Evolutionary conservation across 2,113 vertebrate genomes (phyloP), one percentile per base, ranked within the genome.

Genomic region (Synchiropus splendidus): DNA sequence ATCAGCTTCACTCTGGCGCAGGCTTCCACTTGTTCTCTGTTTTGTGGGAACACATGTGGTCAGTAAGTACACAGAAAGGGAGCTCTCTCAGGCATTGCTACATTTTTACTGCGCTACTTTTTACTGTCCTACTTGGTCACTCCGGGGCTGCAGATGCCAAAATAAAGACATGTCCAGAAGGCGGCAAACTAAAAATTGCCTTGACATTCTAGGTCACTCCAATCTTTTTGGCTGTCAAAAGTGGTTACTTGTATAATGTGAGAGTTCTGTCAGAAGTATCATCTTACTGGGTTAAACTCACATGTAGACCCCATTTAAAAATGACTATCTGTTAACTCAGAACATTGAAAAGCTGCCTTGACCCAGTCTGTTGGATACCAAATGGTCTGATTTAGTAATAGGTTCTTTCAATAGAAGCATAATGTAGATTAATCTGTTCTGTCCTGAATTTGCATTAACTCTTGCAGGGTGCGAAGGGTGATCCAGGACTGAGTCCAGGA

Each of bases 401-500:
- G n/a, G n/a, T n/a, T n/a, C n/a, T n/a, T n/a, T n/a, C n/a, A n/a
- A n/a, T n/a, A n/a, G n/a, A n/a, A n/a, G n/a, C n/a, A n/a, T n/a
- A n/a, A n/a, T n/a, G n/a, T n/a, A n/a, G n/a, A n/a, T n/a, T n/a
- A n/a, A n/a, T n/a, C n/a, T n/a, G n/a, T n/a, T n/a, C 17, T 53
- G 1, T 31, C 27, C 37, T 67, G 18, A 68, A 10, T 12, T 1
- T 55, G 6, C 57, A 37, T 30, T 27, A 12, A 27, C 54, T 49
- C 78, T 5, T 35, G 2, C 33, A 99, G 95, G 95, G 92, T 30
- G 75, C 78, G 57, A 98, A 98, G 79, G 95, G 95, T 69, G 92
- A 97, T 58, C 87, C 93, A 5, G 95, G 94, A 45, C 70, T 89
- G 38, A 96, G 92, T 30, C 93, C 92, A 50, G 90, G 84, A 36